Base-by-base conservation (phyloP, 2,113 vertebrate genomes). In the Siniperca knerii region DNA sequence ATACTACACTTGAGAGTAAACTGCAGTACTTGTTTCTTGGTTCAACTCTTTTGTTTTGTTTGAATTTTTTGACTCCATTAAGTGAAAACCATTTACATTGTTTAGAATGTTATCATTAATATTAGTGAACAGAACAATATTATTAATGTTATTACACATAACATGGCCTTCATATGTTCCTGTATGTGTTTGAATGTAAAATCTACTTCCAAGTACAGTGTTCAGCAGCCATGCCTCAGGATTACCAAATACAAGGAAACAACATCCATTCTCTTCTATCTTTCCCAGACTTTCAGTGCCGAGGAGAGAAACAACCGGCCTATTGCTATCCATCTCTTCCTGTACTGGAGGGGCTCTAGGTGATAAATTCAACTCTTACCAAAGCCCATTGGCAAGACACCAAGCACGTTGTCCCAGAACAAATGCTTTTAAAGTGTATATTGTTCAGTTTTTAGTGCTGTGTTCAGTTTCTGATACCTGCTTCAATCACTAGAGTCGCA, bases 331-430 rank as follows among this genome's bases (percentile, higher is more conserved):
- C 85, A 94, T 92, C 90, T 92, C 82, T 64, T 91, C 68, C 81
- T 84, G 74, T 83, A 86, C 90, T 89, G 86, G 76, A 86, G 86
- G 87, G 86, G 66, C 82, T 83, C 52, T 25, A 77, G 79, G 80
- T 93, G 89, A 94, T 92, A 93, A 87, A 93, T 92, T 91, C 82
- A 78, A 64, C 87, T 90, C 86, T 92, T 86, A 88, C 89, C 79
- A 70, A 84, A 92, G 79, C 90, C 86, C 83, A 75, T 8, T 93
- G 92, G 93, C 89, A 85, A 89, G 85, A 87, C 87, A 92, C 79
- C 93, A 82, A 90, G 90, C 84, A 90, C 85, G 91, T 85, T 91
- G 89, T 92, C 84, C 57, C 58, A 89, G 85, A 91, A 91, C 83
- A 90, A 91, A 92, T 90, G 86, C 84, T 84, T 90, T 85, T 78